Evolutionary conservation across 2,888 invertebrate species (phyloP).

Genomic region (Campoletis raptor): DNA sequence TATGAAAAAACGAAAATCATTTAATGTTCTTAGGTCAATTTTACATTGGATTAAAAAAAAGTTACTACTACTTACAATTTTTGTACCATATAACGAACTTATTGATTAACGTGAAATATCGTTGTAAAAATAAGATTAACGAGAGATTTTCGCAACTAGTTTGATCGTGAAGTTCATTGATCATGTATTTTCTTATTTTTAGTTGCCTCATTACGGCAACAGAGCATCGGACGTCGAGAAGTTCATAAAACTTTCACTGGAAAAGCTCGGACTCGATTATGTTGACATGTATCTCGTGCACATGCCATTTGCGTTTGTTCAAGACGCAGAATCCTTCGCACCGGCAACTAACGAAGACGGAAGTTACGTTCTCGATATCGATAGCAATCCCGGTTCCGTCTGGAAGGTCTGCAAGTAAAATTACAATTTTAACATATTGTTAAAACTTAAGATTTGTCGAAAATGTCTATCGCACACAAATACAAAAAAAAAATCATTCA

Average conservation of each 20-base stretch:
- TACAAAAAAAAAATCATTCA: constrained; percentile 22
- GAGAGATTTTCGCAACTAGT: neutral
- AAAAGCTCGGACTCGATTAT: constrained; percentile 88
- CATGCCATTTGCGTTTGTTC: constrained; percentile 89
- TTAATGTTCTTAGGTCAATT: constrained; percentile 2
- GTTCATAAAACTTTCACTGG: constrained; percentile 88
- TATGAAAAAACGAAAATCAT: constrained; percentile 15
- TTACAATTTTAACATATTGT: neutral
- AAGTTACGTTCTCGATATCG: constrained; percentile 87
- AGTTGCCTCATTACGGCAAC: constrained; percentile 91
- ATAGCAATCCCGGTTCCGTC: constrained; percentile 88
- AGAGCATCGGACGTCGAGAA: constrained; percentile 89
- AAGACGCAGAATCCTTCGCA: constrained; percentile 86
- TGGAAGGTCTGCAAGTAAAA: constrained; percentile 88
- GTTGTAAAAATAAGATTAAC: constrained; percentile 20
- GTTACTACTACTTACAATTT: neutral
- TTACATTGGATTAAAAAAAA: neutral
- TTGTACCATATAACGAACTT: neutral
- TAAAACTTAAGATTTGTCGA: neutral
- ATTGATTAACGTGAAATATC: neutral
- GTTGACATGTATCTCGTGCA: constrained; percentile 93
- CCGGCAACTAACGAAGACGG: constrained; percentile 87
- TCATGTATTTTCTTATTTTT: constrained; percentile 73
- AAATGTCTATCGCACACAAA: neutral
- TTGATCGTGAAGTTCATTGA: neutral